These are phyloP conservation scores for Gnathonemus longibarbis DNA, from an alignment of 2,113 vertebrate genomes.

Conservation along the genomic window DNA sequence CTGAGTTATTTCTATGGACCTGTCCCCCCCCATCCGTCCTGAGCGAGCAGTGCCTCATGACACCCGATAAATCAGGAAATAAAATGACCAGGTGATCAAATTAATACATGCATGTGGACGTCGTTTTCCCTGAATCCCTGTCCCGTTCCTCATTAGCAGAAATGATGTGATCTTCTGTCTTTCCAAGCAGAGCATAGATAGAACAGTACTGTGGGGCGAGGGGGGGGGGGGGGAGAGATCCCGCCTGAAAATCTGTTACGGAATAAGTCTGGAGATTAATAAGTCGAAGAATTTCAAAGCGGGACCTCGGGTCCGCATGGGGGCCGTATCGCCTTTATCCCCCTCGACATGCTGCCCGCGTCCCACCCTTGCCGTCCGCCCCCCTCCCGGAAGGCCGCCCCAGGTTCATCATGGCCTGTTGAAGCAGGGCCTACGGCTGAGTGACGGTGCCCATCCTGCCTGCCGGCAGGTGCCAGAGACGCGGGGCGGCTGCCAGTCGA, in stretches of 20 bases:
- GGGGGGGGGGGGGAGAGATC: not conserved
- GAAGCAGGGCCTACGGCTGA: conserved; percentile 36
- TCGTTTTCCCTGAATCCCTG: not conserved
- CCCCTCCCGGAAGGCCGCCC: conserved; percentile 31
- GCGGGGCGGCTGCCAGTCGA: conserved; percentile 21
- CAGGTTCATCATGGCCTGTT: conserved; percentile 29
- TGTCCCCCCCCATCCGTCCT: not conserved
- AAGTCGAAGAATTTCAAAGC: not conserved
- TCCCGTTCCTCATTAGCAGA: too few relatives aligned
- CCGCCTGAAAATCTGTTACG: not conserved
- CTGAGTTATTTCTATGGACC: not conserved
- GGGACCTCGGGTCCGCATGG: conserved; percentile 14
- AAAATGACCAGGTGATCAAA: not conserved
- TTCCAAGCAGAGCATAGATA: too few relatives aligned
- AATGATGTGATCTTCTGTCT: too few relatives aligned
- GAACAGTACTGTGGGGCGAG: not conserved
- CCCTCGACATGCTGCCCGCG: not conserved
- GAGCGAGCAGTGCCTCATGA: not conserved
- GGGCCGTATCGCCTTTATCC: not conserved
- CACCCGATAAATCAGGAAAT: not conserved
- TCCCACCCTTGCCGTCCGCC: conserved; percentile 21
- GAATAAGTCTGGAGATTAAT: not conserved
- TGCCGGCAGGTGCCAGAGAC: conserved; percentile 24
- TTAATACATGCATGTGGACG: not conserved
- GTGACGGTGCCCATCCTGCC: conserved; percentile 30